Conservation (phyloP, 2,888 invertebrate genomes). For the Lordiphosa andalusiaca region DNA sequence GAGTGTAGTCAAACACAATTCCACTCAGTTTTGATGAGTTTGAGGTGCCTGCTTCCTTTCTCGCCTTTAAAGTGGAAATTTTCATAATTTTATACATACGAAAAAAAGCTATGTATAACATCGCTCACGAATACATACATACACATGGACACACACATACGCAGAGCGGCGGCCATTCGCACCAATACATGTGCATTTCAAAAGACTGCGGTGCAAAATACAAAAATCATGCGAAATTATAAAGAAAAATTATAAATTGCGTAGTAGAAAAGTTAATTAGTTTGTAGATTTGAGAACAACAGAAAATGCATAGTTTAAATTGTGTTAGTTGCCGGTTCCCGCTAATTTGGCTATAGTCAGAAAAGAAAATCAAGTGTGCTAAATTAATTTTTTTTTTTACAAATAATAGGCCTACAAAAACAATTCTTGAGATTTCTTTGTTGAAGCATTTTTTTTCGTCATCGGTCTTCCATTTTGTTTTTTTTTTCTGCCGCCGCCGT, state of each 20-base stretch:
- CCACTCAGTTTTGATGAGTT: constrained; percentile 11
- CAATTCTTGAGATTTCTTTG: constrained; percentile 63
- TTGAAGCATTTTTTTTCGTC: constrained; percentile 62
- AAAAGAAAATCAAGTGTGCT: not conserved
- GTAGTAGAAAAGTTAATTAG: constrained; percentile 49
- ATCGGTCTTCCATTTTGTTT: constrained; percentile 78
- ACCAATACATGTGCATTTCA: constrained; percentile 31
- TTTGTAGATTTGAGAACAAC: constrained; percentile 2
- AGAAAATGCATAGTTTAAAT: not conserved
- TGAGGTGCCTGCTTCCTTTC: constrained; percentile 21
- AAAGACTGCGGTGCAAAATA: constrained; percentile 73
- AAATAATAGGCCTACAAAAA: constrained; percentile 26
- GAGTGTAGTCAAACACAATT: not conserved
- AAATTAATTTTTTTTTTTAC: not conserved
- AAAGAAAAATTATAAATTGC: constrained; percentile 50
- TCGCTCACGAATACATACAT: constrained; percentile 48
- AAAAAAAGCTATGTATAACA: constrained; percentile 77
- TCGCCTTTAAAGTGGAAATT: constrained; percentile 66
- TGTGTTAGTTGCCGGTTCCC: not conserved
- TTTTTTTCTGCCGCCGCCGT: constrained; percentile 49
- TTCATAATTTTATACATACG: constrained; percentile 75
- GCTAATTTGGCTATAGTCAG: not conserved
- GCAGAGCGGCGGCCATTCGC: constrained; percentile 11
- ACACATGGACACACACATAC: constrained; percentile 30
- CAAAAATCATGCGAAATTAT: constrained; percentile 68